These are phyloP conservation scores for Clarias macrocephalus DNA, from an alignment of 2,113 vertebrate genomes.

Conservation along the genomic window DNA sequence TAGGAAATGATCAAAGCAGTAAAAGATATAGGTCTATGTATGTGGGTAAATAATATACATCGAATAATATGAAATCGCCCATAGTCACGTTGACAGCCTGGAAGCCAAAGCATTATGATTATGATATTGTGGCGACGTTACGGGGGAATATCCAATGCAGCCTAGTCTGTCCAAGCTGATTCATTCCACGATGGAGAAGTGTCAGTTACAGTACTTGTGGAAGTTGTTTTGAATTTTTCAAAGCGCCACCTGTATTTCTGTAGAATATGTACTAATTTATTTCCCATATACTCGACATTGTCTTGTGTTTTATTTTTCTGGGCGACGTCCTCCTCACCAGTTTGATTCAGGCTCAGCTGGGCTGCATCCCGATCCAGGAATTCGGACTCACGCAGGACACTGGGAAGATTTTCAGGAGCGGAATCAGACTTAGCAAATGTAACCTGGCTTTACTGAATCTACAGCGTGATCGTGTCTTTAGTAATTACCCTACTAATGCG, in stretches of 20 bases:
- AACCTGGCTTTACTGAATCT: conserved; percentile 46
- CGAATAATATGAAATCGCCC: background rate
- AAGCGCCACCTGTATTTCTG: background rate
- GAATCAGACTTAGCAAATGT: conserved; percentile 91
- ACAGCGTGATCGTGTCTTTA: background rate
- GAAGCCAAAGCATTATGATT: background rate
- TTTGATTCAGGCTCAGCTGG: conserved; percentile 94
- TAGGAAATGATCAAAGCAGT: background rate
- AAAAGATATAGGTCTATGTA: background rate
- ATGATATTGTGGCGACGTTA: background rate
- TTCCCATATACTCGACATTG: background rate
- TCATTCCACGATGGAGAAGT: background rate
- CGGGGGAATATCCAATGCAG: background rate
- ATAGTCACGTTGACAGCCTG: background rate
- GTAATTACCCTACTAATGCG: background rate
- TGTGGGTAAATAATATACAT: background rate
- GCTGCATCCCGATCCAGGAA: conserved; percentile 90
- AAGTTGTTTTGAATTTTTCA: background rate
- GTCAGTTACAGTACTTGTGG: background rate
- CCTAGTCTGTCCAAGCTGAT: background rate
- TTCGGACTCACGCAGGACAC: conserved; percentile 94
- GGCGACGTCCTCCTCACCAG: conserved; percentile 65
- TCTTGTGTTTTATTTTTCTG: background rate
- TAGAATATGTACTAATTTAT: background rate
- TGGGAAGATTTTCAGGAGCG: conserved; percentile 90